phyloP scores from a whole-genome alignment of 2,797 vertebrate species.

The Thripadectes ignobilis region DNA sequence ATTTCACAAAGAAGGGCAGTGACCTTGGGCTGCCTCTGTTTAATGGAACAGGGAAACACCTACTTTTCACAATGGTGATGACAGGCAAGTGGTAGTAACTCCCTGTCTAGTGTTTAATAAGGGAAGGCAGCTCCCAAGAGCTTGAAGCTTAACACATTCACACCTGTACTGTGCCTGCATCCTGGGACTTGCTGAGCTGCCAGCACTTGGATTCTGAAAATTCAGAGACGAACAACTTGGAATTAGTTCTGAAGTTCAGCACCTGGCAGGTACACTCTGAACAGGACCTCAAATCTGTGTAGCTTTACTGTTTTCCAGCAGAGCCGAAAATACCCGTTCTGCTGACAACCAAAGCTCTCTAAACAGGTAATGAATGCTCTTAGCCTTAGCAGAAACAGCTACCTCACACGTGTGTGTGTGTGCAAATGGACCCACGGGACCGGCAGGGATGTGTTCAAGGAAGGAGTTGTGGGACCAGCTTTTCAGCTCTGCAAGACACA shows the following conservation, averaged over 20 bases:
- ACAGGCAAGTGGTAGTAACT: conserved; percentile 28
- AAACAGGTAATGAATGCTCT: not conserved
- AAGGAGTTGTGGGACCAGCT: not conserved
- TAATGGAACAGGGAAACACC: conserved; percentile 11
- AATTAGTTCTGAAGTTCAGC: not conserved
- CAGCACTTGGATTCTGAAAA: not conserved
- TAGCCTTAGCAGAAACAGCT: conserved; percentile 24
- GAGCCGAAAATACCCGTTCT: not conserved
- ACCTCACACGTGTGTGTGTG: not conserved
- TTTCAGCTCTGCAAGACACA: not conserved
- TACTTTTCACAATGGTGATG: not conserved
- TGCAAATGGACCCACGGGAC: not conserved
- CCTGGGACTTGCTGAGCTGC: not conserved
- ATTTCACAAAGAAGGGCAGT: not conserved
- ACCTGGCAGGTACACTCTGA: not conserved
- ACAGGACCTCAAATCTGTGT: not conserved
- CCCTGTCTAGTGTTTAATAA: not conserved
- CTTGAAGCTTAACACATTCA: not conserved
- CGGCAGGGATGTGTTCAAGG: not conserved
- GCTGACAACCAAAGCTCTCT: not conserved
- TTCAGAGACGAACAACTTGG: not conserved
- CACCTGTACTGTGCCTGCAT: not conserved
- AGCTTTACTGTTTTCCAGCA: not conserved
- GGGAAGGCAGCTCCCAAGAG: not conserved
- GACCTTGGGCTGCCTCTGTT: conserved; percentile 13